Conservation (phyloP, 2,797 vertebrate genomes). For the Crocidura indochinensis region DNA sequence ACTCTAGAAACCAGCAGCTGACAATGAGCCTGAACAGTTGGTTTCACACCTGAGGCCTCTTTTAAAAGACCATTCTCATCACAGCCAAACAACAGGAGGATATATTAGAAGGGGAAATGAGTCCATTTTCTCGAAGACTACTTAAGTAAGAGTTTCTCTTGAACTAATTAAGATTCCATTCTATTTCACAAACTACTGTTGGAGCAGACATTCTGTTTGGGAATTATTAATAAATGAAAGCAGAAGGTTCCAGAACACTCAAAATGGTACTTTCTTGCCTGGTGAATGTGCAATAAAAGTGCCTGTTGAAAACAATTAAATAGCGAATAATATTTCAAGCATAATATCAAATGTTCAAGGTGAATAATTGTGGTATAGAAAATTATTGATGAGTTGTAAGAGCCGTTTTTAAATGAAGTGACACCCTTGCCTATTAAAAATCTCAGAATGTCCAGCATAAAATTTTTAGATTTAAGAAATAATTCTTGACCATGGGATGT, state of each 20-base stretch:
- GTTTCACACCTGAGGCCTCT: slow-evolving; percentile 85
- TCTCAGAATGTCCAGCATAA: neutral
- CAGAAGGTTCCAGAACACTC: slow-evolving; percentile 73
- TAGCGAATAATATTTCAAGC: slow-evolving; percentile 63
- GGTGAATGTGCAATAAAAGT: slow-evolving; percentile 59
- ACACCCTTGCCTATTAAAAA: slow-evolving; percentile 13
- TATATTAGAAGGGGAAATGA: slow-evolving; percentile 78
- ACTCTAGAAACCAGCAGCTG: slow-evolving; percentile 80
- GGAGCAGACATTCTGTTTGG: slow-evolving; percentile 79
- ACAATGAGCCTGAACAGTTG: slow-evolving; percentile 85
- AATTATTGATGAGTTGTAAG: slow-evolving; percentile 33
- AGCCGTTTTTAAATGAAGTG: slow-evolving; percentile 11
- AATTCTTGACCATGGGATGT: neutral
- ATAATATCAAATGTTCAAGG: slow-evolving; percentile 33
- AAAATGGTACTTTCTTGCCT: slow-evolving; percentile 64
- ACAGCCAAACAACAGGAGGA: slow-evolving; percentile 76
- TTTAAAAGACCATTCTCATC: slow-evolving; percentile 84
- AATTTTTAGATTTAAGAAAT: slow-evolving; percentile 5
- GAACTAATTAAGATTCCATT: slow-evolving; percentile 84
- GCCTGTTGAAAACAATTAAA: slow-evolving; percentile 70
- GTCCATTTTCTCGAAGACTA: slow-evolving; percentile 81
- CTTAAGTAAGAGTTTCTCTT: slow-evolving; percentile 82
- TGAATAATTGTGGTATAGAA: slow-evolving; percentile 34
- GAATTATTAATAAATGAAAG: slow-evolving; percentile 83
- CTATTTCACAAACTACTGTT: slow-evolving; percentile 81